Base-by-base conservation (phyloP, 2,888 invertebrate genomes). In the Theretra japonica region DNA sequence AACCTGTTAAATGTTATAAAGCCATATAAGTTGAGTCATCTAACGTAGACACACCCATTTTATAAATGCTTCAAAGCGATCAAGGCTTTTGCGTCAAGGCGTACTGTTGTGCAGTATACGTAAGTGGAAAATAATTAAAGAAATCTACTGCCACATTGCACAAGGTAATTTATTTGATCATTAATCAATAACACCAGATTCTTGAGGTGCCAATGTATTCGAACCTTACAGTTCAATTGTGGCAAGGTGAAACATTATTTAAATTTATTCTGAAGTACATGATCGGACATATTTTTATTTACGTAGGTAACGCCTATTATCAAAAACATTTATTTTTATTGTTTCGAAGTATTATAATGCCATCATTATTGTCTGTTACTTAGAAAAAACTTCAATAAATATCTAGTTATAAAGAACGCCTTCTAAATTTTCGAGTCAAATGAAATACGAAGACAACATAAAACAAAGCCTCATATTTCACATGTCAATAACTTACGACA, bases 401-500 rank as follows among this genome's bases (percentile, higher is more conserved):
- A 41, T n/a, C n/a, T 15, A 41, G 0, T 41, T 41, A 15, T n/a
- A n/a, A 53, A 0, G 53, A 53, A n/a, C 7, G 15, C 15, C 25
- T 19, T 17, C 59, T 30, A 19, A 60, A 60, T 60, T 15, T 28
- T 19, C 7, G 5, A 5, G 2, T 30, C 1, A 7, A 48, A 65
- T 65, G 58, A 25, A 17, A 56, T 28, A 17, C 25, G 8, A 11
- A 2, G 41, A 41, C 41, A 48, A 71, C 50, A n/a, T 41, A 23
- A 70, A 62, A 56, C 62, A 33, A 56, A 53, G 53, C 56, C 81
- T 83, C 76, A 79, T 79, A 77, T 84, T 82, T 81, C 79, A 82
- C 79, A 79, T 84, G 79, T 72, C 69, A 82, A 77, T 76, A 77
- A 83, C 82, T 85, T 81, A 41, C n/a, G 76, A 80, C 72, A 77